These are phyloP conservation scores for Rhinolophus sinicus DNA, from an alignment of 2,113 vertebrate genomes.

Conservation along the genomic window DNA sequence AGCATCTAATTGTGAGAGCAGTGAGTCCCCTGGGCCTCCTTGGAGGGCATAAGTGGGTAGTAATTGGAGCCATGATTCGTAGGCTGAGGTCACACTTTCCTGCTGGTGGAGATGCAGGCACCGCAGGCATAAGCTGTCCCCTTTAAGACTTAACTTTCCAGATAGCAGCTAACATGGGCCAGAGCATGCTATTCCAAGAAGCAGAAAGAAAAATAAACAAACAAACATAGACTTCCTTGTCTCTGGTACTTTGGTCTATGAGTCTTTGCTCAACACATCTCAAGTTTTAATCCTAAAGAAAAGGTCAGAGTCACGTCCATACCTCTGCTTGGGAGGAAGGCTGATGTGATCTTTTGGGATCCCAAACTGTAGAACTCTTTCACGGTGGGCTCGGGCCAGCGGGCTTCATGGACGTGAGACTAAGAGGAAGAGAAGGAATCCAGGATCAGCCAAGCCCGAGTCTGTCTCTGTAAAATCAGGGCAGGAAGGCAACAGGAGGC, in stretches of 20 bases:
- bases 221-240: too few relatives aligned
- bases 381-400: neutral
- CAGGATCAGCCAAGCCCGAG: neutral
- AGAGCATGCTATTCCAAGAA: constrained; percentile 55
- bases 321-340: neutral
- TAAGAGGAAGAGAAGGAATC: neutral
- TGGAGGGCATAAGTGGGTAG: constrained; percentile 22
- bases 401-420: neutral
- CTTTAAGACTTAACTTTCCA: constrained; percentile 56
- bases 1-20: constrained; percentile 26
- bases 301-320: neutral
- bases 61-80: constrained; percentile 52
- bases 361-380: neutral
- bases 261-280: neutral
- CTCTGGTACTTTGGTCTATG: neutral
- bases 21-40: neutral
- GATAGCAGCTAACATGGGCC: constrained; percentile 24
- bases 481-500: neutral
- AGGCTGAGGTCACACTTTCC: constrained; percentile 55
- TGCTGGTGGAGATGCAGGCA: neutral
- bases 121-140: neutral
- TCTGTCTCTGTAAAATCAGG: neutral
- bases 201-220: constrained; percentile 41
- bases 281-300: neutral
- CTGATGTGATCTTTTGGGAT: neutral